Percentiles rank a stretch among this genome's conserved stretches.
These are phyloP conservation scores for Lithobates sylvaticus DNA, from an alignment of 2,797 vertebrate genomes.

Conservation along the genomic window DNA sequence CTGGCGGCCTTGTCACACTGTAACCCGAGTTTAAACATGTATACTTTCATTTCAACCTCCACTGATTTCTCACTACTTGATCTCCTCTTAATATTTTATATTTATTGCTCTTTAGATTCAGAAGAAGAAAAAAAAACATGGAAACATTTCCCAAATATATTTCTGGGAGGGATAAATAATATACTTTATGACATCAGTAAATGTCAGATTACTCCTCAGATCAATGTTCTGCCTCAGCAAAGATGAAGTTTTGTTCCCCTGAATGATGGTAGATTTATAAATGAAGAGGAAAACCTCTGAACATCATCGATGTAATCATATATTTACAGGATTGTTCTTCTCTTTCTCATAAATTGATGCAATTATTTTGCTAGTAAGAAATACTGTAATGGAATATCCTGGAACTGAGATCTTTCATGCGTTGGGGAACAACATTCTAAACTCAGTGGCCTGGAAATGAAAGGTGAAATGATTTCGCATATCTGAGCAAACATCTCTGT, in stretches of 20 bases:
- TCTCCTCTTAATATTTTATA: slow-evolving; percentile 13
- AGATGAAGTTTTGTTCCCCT: slow-evolving; percentile 9
- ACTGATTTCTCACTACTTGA: slow-evolving; percentile 21
- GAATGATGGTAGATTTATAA: slow-evolving; percentile 25
- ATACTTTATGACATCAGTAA: slow-evolving; percentile 49
- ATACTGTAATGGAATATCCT: neutral
- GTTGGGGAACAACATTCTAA: neutral
- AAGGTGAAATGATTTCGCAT: neutral
- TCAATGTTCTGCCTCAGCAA: slow-evolving; percentile 31
- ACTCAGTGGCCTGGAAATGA: neutral
- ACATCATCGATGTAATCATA: slow-evolving; percentile 10
- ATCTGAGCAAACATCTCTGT: neutral
- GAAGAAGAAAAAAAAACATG: slow-evolving; percentile 24
- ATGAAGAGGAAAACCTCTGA: neutral
- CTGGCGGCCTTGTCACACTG: neutral
- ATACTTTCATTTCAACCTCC: slow-evolving; percentile 37
- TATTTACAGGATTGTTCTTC: slow-evolving; percentile 1
- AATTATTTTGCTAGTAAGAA: slow-evolving; percentile 1
- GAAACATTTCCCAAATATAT: slow-evolving; percentile 43
- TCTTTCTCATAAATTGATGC: slow-evolving; percentile 1
- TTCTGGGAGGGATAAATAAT: slow-evolving; percentile 45
- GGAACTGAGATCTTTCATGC: slow-evolving; percentile 1
- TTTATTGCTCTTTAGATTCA: slow-evolving; percentile 42
- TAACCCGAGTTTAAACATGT: slow-evolving; percentile 16
- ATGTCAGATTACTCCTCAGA: slow-evolving; percentile 48